These are phyloP conservation scores for Aethes cnicana DNA, from an alignment of 2,888 invertebrate genomes.

Conservation along the genomic window DNA sequence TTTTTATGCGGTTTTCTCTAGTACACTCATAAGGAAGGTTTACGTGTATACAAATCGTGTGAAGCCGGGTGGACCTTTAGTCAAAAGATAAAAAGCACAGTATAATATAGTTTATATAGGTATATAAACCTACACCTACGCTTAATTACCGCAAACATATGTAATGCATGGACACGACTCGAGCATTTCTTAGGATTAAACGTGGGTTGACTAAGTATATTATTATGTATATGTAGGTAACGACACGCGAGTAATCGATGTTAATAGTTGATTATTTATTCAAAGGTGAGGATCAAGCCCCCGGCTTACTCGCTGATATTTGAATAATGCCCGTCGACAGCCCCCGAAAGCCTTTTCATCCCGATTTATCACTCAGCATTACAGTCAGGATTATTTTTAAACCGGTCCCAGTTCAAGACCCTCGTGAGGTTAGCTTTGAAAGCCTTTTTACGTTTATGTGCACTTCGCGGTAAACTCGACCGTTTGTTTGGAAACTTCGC, in stretches of 20 bases:
- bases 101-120: not conserved
- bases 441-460: slow-evolving; percentile 8
- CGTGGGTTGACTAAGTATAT: slow-evolving; percentile 19
- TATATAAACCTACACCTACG: not conserved
- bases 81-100: too few species aligned
- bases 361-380: slow-evolving; percentile 59
- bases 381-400: slow-evolving; percentile 53
- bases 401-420: slow-evolving; percentile 24
- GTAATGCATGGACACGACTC: not conserved
- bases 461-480: slow-evolving; percentile 2
- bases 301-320: slow-evolving; percentile 60
- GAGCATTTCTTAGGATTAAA: slow-evolving; percentile 1
- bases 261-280: slow-evolving; percentile 43
- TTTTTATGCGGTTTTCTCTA: too few species aligned
- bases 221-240: slow-evolving; percentile 7
- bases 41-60: too few species aligned
- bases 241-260: too few species aligned
- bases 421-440: slow-evolving; percentile 1
- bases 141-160: not conserved
- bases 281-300: slow-evolving; percentile 45
- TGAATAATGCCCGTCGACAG: slow-evolving; percentile 57
- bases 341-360: slow-evolving; percentile 53
- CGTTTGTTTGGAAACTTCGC: not conserved
- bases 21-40: too few species aligned
- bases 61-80: too few species aligned